A percentile compares a stretch with the other conserved stretches of the same genome.
phyloP scores from a whole-genome alignment of 2,888 invertebrate species.

The Carpatolechia fugitivella region DNA sequence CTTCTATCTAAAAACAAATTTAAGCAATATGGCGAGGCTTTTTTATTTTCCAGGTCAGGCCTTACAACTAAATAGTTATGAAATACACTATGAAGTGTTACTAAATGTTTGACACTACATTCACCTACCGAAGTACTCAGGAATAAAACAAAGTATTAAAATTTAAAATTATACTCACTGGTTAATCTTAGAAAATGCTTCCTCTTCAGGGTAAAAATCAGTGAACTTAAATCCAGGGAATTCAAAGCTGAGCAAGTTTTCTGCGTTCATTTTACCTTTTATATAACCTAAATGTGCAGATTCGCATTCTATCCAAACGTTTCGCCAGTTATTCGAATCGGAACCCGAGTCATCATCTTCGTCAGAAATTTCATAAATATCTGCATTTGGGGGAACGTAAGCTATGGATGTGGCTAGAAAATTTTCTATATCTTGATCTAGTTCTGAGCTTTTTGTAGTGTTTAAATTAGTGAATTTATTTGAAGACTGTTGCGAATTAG shows the following conservation, averaged over 20 bases:
- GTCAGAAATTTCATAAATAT: constrained; percentile 42
- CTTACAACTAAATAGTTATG: too few species aligned
- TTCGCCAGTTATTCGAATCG: constrained; percentile 22
- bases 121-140: too few species aligned
- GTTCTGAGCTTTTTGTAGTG: constrained; percentile 4
- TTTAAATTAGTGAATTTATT: too few species aligned
- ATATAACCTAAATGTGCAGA: constrained; percentile 53
- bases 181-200: constrained; percentile 56
- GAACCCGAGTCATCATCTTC: constrained; percentile 28
- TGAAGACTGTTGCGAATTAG: background rate
- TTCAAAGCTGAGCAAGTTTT: constrained; percentile 49
- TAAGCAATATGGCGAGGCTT: too few species aligned
- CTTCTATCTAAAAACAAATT: too few species aligned
- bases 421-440: constrained; percentile 44
- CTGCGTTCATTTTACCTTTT: constrained; percentile 38
- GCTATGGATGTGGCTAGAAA: constrained; percentile 39
- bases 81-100: too few species aligned
- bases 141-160: background rate
- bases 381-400: constrained; percentile 30
- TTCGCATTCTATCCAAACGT: constrained; percentile 53
- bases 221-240: constrained; percentile 59
- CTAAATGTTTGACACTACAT: too few species aligned
- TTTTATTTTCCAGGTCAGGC: too few species aligned
- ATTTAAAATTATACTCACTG: constrained; percentile 48
- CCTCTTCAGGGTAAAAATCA: constrained; percentile 46